A percentile compares a stretch with the other conserved stretches of the same genome.
These are phyloP conservation scores for Brachyrhaphis roseni DNA, from an alignment of 2,797 vertebrate species.

Conservation along the genomic window DNA sequence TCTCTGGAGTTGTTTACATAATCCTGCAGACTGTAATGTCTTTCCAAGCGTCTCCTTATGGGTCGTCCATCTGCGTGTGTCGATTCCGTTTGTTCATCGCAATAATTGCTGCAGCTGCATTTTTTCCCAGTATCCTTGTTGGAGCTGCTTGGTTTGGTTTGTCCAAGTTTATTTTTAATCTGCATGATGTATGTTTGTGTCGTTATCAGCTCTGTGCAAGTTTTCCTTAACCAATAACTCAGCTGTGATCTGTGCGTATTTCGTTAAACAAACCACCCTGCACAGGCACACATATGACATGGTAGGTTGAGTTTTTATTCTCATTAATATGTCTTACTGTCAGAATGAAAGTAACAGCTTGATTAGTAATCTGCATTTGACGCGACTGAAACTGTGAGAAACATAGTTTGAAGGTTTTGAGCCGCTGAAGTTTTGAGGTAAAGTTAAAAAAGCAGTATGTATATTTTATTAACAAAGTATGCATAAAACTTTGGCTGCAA, in stretches of 20 bases:
- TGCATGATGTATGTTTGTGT: neutral
- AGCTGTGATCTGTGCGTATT: constrained; percentile 84
- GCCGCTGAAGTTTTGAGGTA: neutral
- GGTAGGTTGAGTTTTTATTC: constrained; percentile 68
- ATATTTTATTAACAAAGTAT: neutral
- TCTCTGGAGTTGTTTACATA: constrained; percentile 83
- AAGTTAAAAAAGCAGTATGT: neutral
- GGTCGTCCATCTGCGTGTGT: constrained; percentile 74
- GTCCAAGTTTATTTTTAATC: neutral
- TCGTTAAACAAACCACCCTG: constrained; percentile 77
- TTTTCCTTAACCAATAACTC: constrained; percentile 51
- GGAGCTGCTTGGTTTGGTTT: neutral
- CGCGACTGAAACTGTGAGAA: neutral
- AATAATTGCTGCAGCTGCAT: constrained; percentile 75
- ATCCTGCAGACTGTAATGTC: constrained; percentile 86
- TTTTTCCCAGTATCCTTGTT: constrained; percentile 94
- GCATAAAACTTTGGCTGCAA: neutral
- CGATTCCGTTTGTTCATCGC: constrained; percentile 77
- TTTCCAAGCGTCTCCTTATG: constrained; percentile 76
- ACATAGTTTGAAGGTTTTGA: neutral
- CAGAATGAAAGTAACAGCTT: neutral
- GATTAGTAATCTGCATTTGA: neutral
- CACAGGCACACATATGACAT: constrained; percentile 81
- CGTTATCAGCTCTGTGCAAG: neutral
- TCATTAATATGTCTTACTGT: neutral